Evolutionary conservation across 2,888 invertebrate genomes (phyloP).

Genomic region (Scrobipalpa atriplicella): DNA sequence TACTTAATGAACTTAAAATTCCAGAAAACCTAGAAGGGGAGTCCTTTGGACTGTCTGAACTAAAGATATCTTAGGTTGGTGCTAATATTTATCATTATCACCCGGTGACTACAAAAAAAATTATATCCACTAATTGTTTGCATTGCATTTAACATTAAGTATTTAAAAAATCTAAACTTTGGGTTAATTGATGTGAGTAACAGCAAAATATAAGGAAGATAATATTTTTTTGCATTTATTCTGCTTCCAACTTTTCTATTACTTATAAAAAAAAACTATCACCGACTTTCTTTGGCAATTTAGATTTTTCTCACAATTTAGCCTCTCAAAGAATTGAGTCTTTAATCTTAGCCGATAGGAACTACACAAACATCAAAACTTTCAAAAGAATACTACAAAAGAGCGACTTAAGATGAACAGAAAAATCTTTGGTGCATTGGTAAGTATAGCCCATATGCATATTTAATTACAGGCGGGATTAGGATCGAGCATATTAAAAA

Average conservation of each 20-base stretch:
- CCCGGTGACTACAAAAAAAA: too few species aligned
- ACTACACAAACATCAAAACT: constrained; percentile 4
- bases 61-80: too few species aligned
- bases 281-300: constrained; percentile 11
- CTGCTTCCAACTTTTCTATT: neutral
- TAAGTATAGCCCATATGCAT: neutral
- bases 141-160: too few species aligned
- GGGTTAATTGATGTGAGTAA: too few species aligned
- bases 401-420: neutral
- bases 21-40: too few species aligned
- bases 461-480: neutral
- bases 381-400: neutral
- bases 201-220: too few species aligned
- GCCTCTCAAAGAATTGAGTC: neutral
- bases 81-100: too few species aligned
- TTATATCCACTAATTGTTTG: too few species aligned
- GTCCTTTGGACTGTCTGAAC: too few species aligned
- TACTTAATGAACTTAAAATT: too few species aligned
- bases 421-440: constrained; percentile 5
- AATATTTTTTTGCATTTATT: neutral
- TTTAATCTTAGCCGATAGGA: constrained; percentile 7
- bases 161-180: too few species aligned
- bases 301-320: neutral
- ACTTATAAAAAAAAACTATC: neutral
- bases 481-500: neutral